Base-by-base conservation (phyloP, 2,888 invertebrate genomes). In the Monoplex corrugatus region DNA sequence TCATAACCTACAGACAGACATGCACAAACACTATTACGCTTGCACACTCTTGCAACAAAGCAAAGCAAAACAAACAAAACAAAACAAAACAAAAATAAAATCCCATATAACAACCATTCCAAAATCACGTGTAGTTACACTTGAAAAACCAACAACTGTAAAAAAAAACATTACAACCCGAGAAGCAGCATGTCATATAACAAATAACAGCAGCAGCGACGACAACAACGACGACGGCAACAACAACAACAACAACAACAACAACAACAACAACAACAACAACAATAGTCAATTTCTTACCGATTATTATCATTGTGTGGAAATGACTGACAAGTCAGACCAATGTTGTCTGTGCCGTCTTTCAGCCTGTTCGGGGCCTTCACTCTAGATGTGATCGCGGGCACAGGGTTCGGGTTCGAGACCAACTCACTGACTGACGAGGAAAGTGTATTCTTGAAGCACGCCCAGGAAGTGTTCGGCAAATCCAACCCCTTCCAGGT, bases 301-400 rank as follows among this genome's bases (percentile, higher is more conserved):
- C 50, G n/a, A 68, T n/a, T 68, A n/a, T 68, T 16, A 16, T 6
- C 6, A 0, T 16, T 6, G 19, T 68, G 23, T 6, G 23, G 63
- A 68, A 68, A 16, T 68, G 63, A 13, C 63, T 68, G 63, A 68
- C 28, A n/a, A n/a, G n/a, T n/a, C n/a, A n/a, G n/a, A n/a, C n/a
- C n/a, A n/a, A n/a, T n/a, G 63, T 28, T 68, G 19, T 75, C 75
- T 38, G 75, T 75, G 32, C 10, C 75, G 1, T 38, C 38, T 23
- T 28, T 28, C 86, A 86, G 86, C 19, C 10, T 43, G 19, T 86
- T 40, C n/a, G 68, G 68, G 28, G 68, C 68, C 40, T 86, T 86
- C 86, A 86, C 72, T 3, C 57, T 91, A 13, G 91, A 91, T 40
- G 89, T 89, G 32, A 89, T 89, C 75, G 89, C 89, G 8, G 91